Conservation (phyloP, 2,797 vertebrate species). For the Decapterus maruadsi region DNA sequence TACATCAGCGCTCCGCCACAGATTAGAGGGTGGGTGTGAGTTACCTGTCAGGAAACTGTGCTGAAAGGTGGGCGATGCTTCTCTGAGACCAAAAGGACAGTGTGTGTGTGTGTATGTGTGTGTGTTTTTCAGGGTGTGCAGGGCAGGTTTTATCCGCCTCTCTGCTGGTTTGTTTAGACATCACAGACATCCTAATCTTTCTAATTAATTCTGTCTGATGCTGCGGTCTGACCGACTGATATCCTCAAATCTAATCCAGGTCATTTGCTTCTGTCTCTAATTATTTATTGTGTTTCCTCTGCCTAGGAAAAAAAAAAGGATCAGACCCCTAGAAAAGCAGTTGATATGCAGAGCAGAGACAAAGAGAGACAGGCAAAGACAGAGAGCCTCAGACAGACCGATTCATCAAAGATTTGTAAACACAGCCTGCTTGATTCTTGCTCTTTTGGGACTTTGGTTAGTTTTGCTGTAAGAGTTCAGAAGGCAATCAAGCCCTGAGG, state of each 20-base stretch:
- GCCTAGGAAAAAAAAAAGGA: constrained; percentile 25
- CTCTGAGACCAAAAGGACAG: constrained; percentile 11
- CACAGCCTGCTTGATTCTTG: constrained; percentile 42
- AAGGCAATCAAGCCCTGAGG: constrained; percentile 22
- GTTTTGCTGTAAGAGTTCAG: constrained; percentile 38
- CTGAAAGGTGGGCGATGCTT: constrained; percentile 46
- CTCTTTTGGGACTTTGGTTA: constrained; percentile 41
- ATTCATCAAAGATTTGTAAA: constrained; percentile 66
- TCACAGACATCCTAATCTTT: constrained; percentile 74
- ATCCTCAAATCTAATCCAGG: constrained; percentile 77
- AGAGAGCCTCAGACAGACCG: constrained; percentile 26
- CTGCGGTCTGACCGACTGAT: constrained; percentile 66
- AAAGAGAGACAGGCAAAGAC: constrained; percentile 43
- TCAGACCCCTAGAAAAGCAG: constrained; percentile 54
- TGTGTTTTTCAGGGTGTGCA: constrained; percentile 17
- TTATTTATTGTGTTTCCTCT: constrained; percentile 78
- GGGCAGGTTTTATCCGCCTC: constrained; percentile 36
- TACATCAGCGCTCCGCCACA: constrained; percentile 48
- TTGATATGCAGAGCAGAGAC: constrained; percentile 63
- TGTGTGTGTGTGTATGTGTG: neutral
- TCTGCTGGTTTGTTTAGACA: constrained; percentile 60
- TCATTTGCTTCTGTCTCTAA: constrained; percentile 74
- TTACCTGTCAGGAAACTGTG: constrained; percentile 56
- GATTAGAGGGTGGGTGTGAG: constrained; percentile 38
- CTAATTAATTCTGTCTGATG: constrained; percentile 76